phyloP scores from a whole-genome alignment of 2,797 vertebrate genomes.

The Sitta carolinensis region DNA sequence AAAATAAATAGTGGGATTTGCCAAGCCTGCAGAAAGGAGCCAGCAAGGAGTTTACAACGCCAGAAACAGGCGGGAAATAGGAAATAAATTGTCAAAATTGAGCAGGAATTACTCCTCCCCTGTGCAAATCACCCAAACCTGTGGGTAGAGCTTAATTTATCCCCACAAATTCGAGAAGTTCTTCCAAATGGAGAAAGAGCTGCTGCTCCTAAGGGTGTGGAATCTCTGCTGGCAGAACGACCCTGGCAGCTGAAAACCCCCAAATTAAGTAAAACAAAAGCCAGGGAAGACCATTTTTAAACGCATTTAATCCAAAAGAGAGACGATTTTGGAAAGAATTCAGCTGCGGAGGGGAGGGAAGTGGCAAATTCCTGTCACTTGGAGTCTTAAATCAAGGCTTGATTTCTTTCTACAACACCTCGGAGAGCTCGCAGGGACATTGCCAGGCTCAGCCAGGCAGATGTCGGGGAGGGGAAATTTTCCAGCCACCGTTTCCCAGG shows the following conservation, averaged over 20 bases:
- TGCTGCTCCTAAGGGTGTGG: neutral
- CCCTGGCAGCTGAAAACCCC: accelerated
- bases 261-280: neutral
- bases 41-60: neutral
- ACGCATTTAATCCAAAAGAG: neutral
- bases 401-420: neutral
- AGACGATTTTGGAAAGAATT: neutral
- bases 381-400: neutral
- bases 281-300: neutral
- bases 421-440: neutral
- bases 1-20: neutral
- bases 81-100: neutral
- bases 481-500: neutral
- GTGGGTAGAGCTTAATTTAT: neutral
- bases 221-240: neutral
- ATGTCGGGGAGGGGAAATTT: neutral
- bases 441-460: neutral
- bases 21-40: neutral
- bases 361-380: neutral
- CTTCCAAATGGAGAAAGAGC: neutral
- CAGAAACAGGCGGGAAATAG: neutral
- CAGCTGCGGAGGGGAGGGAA: neutral
- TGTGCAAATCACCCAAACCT: neutral
- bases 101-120: neutral
- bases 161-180: neutral